Percentiles rank a stretch among this genome's conserved stretches.
Conservation (phyloP, 2,797 vertebrate species). For the Poecile montanus region DNA sequence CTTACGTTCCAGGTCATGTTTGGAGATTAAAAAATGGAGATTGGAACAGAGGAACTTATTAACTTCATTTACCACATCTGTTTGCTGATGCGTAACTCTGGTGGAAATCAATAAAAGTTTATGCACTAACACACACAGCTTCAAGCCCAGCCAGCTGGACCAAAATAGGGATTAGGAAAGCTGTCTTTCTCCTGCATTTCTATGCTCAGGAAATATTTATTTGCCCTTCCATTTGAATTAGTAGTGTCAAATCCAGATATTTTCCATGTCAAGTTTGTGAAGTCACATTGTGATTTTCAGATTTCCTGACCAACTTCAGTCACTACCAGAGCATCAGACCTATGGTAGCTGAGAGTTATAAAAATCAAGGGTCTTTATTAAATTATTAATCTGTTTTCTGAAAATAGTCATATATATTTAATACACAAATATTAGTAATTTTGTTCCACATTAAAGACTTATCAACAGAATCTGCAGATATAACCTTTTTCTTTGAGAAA, state of each 20-base stretch:
- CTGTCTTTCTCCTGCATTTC: slow-evolving; percentile 29
- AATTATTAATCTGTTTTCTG: neutral
- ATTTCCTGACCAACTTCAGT: neutral
- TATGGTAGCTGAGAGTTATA: neutral
- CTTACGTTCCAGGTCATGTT: slow-evolving; percentile 31
- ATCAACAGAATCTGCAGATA: neutral
- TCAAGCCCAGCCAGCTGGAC: neutral
- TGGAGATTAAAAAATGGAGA: slow-evolving; percentile 10
- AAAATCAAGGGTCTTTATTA: neutral
- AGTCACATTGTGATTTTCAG: neutral
- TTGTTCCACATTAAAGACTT: neutral
- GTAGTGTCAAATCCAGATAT: neutral
- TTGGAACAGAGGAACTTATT: slow-evolving; percentile 64
- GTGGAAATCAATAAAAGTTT: slow-evolving; percentile 51
- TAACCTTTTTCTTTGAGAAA: neutral
- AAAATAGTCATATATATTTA: neutral
- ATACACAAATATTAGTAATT: neutral
- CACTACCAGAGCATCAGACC: neutral
- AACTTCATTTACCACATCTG: slow-evolving; percentile 50
- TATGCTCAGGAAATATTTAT: slow-evolving; percentile 27
- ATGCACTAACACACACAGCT: neutral
- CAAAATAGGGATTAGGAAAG: slow-evolving; percentile 25
- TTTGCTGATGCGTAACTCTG: slow-evolving; percentile 4
- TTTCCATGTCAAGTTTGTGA: neutral
- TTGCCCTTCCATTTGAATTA: neutral